phyloP scores from a whole-genome alignment of 1,140 invertebrate species.

The Diabrotica virgifera region DNA sequence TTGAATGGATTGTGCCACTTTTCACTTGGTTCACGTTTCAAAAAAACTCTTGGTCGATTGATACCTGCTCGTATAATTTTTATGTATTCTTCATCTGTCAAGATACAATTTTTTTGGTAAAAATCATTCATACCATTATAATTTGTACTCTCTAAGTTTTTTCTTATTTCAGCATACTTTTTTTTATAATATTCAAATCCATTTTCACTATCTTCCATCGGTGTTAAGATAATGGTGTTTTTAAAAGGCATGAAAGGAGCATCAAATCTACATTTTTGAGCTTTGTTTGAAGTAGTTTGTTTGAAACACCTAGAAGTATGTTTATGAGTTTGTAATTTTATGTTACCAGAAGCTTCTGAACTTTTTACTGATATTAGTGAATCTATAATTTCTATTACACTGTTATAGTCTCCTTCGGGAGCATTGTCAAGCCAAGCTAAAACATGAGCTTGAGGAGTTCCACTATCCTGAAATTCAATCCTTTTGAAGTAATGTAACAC shows the following conservation, averaged over 20 bases:
- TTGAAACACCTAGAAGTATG: conserved; percentile 40
- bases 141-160: conserved; percentile 31
- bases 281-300: conserved; percentile 21
- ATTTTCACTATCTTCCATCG: conserved; percentile 28
- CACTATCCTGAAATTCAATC: conserved; percentile 52
- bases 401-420: conserved; percentile 6
- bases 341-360: conserved; percentile 34
- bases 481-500: conserved; percentile 44
- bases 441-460: conserved; percentile 36
- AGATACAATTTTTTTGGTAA: neutral
- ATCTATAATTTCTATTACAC: conserved; percentile 23
- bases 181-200: conserved; percentile 21
- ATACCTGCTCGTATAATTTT: neutral
- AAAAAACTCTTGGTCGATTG: neutral
- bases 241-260: conserved; percentile 38
- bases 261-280: conserved; percentile 40
- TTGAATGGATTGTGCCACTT: neutral
- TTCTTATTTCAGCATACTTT: conserved; percentile 25
- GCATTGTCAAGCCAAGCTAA: neutral
- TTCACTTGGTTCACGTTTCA: neutral
- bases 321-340: conserved; percentile 34
- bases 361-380: conserved; percentile 28
- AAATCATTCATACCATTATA: neutral
- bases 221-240: conserved; percentile 33
- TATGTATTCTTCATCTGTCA: neutral